Evolutionary conservation across 2,888 invertebrate genomes (phyloP), one percentile per base, ranked within the genome.

Genomic region (Hirtodrosophila cameraria): DNA sequence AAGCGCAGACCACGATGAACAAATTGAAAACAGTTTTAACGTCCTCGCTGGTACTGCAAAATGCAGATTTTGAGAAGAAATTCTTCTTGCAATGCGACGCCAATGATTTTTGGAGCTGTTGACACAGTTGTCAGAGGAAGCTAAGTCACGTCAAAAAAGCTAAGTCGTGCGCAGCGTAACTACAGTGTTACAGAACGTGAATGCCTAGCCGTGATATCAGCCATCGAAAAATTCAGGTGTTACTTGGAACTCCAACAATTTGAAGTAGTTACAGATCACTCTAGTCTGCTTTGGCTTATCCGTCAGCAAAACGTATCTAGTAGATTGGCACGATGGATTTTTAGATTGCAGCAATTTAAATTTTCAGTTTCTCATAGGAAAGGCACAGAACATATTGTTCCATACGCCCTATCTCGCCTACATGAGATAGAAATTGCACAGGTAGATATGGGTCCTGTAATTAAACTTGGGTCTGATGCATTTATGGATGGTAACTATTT

Each of bases 361-460:
- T n/a, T n/a, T 16, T 5, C 35, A 4, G n/a, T 27, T 13, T 46
- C 45, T 3, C 35, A 57, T 9, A 20, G 55, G 2, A 49, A 49
- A 41, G 53, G 42, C 7, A 52, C 38, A 30, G 52, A 52, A 11
- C 52, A 50, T 9, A 16, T 41, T 9, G 49, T 50, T 4, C 36
- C 35, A 3, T 35, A 49, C 35, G 57, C 57, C 1, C 20, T 57
- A 5, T 39, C 30, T 8, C 8, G 31, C 9, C 11, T 52, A 9
- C 11, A 6, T 31, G 41, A 41, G 15, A 15, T 6, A 1, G 35
- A 52, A 7, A 1, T 42, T 2, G 13, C 50, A 3, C 30, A 3
- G 7, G 1, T 52, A 23, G 39, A 23, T 9, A 52, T 41, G 12
- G 23, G 23, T 16, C 52, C 52, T 12, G 25, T 31, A 3, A 52